Conservation (phyloP, 2,113 vertebrate species). For the Melanerpes formicivorus region DNA sequence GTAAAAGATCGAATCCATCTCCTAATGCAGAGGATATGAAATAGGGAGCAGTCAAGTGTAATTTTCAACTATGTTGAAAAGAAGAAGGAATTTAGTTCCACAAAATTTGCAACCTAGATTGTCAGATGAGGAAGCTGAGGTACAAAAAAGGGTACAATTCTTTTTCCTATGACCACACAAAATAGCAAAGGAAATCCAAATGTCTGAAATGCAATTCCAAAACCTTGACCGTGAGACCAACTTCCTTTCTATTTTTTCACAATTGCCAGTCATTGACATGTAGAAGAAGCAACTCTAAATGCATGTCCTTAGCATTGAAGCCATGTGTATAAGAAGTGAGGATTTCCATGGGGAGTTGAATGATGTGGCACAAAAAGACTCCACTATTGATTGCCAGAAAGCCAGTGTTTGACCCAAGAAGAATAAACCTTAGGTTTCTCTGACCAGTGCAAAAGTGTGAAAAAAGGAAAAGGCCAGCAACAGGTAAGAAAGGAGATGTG, state of each 20-base stretch:
- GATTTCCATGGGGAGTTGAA: not conserved
- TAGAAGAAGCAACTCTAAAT: not conserved
- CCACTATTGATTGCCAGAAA: not conserved
- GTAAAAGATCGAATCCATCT: not conserved
- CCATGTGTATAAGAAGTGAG: not conserved
- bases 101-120: not conserved
- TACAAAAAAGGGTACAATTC: not conserved
- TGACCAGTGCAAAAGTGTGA: not conserved
- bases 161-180: not conserved
- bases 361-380: not conserved
- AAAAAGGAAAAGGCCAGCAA: not conserved
- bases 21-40: not conserved
- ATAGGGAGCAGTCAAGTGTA: not conserved
- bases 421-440: conserved; percentile 7
- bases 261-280: not conserved
- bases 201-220: not conserved
- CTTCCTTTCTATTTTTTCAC: not conserved
- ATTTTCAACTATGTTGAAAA: not conserved
- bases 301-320: not conserved
- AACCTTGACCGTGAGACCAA: not conserved
- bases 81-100: not conserved
- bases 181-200: not conserved
- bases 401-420: not conserved
- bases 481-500: not conserved
- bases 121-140: not conserved